These are phyloP conservation scores for Bos taurus DNA, from an alignment of 2,113 vertebrate species.

Conservation along the genomic window DNA sequence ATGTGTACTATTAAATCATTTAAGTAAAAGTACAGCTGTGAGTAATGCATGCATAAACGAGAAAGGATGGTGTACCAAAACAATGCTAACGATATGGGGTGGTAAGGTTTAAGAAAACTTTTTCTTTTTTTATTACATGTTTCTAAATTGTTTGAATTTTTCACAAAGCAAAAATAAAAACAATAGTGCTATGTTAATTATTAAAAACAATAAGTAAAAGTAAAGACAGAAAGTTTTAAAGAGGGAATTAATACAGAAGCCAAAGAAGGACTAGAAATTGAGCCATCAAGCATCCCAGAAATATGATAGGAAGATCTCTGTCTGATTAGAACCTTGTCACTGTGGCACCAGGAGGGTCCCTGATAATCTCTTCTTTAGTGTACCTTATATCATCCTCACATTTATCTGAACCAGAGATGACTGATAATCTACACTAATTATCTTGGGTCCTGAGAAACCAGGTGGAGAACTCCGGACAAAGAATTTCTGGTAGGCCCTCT, in stretches of 20 bases:
- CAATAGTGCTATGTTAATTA: background rate
- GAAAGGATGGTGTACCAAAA: constrained; percentile 22
- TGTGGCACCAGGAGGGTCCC: background rate
- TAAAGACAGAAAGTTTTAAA: constrained; percentile 14
- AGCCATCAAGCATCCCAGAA: background rate
- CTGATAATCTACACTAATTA: background rate
- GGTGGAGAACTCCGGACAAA: background rate
- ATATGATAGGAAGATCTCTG: background rate
- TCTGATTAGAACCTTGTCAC: background rate
- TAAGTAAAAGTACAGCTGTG: background rate
- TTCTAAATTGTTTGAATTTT: background rate
- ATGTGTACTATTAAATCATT: background rate
- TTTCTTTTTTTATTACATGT: background rate
- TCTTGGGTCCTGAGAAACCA: background rate
- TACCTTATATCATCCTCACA: constrained; percentile 20
- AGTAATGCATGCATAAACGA: background rate
- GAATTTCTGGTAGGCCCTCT: background rate
- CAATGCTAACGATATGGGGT: background rate
- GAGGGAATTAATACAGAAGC: background rate
- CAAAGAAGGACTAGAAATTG: constrained; percentile 2
- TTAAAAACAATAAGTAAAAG: constrained; percentile 18
- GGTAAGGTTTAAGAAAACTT: background rate
- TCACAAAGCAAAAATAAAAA: constrained; percentile 6
- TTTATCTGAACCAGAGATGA: constrained; percentile 19
- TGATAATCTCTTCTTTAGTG: background rate